Base-by-base conservation (phyloP, 2,113 vertebrate species). In the Ascaphus truei region DNA sequence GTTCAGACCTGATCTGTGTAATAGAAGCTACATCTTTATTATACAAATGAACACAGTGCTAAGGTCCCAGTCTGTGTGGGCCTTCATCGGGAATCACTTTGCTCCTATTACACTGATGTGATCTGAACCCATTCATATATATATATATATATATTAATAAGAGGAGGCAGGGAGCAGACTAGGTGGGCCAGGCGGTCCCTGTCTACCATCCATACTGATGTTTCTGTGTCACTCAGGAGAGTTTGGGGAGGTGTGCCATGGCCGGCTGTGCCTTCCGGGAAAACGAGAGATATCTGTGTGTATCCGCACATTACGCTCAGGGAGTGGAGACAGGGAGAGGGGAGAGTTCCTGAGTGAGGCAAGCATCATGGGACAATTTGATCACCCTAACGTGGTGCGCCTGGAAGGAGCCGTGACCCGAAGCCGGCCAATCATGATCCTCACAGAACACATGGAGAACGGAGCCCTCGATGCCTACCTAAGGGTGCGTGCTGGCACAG, bases 301-400 rank as follows among this genome's bases (percentile, higher is more conserved):
- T 1, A 95, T 98, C 68, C 97, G 98, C 83, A 98, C 94, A 41
- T 74, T 98, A 16, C 94, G 96, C 69, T 93, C 93, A 4, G 95
- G 96, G 26, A 95, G 94, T 61, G 93, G 94, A 0, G 96, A 98
- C 60, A 85, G 93, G 4, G 95, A 98, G 81, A 90, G 84, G 23
- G 92, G 90, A 0, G 89, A 97, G 76, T 98, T 98, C 77, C 91
- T 98, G 58, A 95, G 93, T 0, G 96, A 98, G 71, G 96, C 96
- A 3, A 95, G 95, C 73, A 93, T 96, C 82, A 90, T 98, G 85
- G 96, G 94, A 5, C 96, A 98, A 58, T 98, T 98, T 20, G 96
- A 98, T 68, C 96, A 98, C 72, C 96, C 96, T 43, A 98, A 98
- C 33, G 94, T 98, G 63, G 92, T 98, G 73, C 95, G 92, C 62